These are phyloP conservation scores for Lepisosteus osseus DNA, from an alignment of 2,113 vertebrate genomes.

Conservation along the genomic window DNA sequence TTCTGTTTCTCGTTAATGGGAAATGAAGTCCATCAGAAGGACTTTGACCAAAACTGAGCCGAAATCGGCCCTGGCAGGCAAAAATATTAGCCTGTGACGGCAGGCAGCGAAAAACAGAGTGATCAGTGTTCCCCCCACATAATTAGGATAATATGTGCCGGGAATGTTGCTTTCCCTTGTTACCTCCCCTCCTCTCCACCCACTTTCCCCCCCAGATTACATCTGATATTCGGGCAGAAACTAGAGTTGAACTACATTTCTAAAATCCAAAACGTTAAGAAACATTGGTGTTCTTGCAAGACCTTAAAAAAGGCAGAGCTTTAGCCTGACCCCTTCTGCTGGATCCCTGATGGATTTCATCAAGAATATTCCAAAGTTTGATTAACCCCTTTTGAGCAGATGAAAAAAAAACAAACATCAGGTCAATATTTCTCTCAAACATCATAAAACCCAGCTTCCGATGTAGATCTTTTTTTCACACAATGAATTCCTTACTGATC, in stretches of 20 bases:
- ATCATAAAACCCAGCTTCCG: no score
- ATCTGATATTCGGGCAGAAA: no score
- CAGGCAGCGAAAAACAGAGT: constrained; percentile 80
- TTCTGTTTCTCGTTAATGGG: constrained; percentile 76
- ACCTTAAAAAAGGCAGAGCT: no score
- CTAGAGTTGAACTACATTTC: no score
- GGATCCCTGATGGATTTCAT: no score
- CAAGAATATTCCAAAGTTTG: no score
- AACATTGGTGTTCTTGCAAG: no score
- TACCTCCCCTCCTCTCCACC: constrained; percentile 30
- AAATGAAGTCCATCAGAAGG: constrained; percentile 76
- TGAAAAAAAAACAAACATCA: constrained; percentile 58
- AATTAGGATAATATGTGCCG: constrained; percentile 79
- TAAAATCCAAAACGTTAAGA: no score
- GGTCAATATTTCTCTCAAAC: constrained; percentile 60
- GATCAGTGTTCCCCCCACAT: constrained; percentile 57
- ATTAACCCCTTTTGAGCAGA: constrained; percentile 22
- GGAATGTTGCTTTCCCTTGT: constrained; percentile 72
- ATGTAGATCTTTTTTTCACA: no score
- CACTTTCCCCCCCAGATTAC: constrained; percentile 28
- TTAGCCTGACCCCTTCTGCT: no score
- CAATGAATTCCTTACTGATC: no score
- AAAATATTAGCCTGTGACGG: constrained; percentile 77
- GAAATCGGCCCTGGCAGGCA: constrained; percentile 77
- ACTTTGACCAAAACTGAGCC: constrained; percentile 70